These are phyloP conservation scores for Halcyon malimbica DNA, from an alignment of 2,113 vertebrate genomes.

Conservation along the genomic window DNA sequence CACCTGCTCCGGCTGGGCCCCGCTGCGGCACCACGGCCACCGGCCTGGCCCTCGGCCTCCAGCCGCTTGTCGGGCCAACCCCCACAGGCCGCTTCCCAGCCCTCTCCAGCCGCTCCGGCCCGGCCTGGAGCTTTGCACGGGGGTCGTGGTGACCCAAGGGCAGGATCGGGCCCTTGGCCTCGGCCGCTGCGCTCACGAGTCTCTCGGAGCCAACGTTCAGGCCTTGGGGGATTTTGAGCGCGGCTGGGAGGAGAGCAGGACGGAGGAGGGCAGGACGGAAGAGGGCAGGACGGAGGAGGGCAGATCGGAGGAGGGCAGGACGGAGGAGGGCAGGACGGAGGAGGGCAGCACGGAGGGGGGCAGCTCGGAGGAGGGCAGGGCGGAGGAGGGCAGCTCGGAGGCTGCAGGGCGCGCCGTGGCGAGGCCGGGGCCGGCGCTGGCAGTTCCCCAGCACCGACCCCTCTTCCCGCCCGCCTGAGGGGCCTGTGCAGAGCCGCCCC, in stretches of 20 bases:
- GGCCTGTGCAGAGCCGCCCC: too few relatives aligned
- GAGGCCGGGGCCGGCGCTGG: too few relatives aligned
- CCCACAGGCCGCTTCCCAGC: background rate
- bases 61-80: background rate
- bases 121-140: background rate
- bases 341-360: too few relatives aligned
- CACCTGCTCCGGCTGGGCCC: background rate
- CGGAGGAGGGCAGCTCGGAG: rapidly evolving
- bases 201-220: background rate
- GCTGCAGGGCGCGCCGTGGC: rapidly evolving
- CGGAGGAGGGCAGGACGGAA: too few relatives aligned
- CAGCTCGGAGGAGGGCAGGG: background rate
- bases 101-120: background rate
- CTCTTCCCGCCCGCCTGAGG: too few relatives aligned
- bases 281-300: too few relatives aligned
- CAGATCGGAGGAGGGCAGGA: too few relatives aligned
- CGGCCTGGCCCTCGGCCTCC: background rate
- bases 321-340: too few relatives aligned
- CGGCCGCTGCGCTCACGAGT: background rate
- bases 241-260: too few relatives aligned
- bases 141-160: background rate
- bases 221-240: background rate
- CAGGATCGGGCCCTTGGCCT: background rate
- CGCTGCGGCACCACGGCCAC: background rate
- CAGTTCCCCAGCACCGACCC: rapidly evolving